phyloP scores from a whole-genome alignment of 2,113 vertebrate species.

The Podilymbus podiceps region DNA sequence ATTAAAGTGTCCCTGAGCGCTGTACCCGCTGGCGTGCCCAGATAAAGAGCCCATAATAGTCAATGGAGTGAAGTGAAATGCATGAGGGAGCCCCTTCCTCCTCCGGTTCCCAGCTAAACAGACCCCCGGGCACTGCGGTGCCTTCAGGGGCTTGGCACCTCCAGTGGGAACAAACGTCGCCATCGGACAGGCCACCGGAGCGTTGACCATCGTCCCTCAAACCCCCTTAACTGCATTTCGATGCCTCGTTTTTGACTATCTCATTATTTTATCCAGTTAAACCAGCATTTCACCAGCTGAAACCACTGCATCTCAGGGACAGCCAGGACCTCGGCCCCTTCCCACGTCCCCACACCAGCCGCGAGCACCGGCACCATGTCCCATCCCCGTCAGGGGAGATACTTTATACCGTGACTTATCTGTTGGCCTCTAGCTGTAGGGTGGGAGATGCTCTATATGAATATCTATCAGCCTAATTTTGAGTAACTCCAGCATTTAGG shows the following conservation, averaged over 20 bases:
- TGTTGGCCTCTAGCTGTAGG: background rate
- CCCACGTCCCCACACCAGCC: fast-evolving
- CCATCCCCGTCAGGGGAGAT: fast-evolving
- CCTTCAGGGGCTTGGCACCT: background rate
- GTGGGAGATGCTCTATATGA: background rate
- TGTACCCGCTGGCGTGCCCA: background rate
- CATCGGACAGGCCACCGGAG: fast-evolving
- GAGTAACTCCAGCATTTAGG: background rate
- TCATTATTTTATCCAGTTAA: background rate
- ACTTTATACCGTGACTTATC: background rate
- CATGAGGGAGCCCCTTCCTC: background rate
- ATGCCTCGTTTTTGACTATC: background rate
- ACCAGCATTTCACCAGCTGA: background rate
- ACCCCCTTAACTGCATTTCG: fast-evolving
- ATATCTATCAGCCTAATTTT: background rate
- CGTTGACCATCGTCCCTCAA: background rate
- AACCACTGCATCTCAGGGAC: fast-evolving
- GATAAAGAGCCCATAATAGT: background rate
- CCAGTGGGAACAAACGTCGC: fast-evolving
- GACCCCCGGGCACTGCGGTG: background rate
- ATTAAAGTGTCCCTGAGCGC: background rate
- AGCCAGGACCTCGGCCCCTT: background rate
- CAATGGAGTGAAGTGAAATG: background rate
- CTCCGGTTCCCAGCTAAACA: background rate
- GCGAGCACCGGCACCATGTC: background rate